phyloP scores from a whole-genome alignment of 2,888 invertebrate species.

The Campoplex nolae region DNA sequence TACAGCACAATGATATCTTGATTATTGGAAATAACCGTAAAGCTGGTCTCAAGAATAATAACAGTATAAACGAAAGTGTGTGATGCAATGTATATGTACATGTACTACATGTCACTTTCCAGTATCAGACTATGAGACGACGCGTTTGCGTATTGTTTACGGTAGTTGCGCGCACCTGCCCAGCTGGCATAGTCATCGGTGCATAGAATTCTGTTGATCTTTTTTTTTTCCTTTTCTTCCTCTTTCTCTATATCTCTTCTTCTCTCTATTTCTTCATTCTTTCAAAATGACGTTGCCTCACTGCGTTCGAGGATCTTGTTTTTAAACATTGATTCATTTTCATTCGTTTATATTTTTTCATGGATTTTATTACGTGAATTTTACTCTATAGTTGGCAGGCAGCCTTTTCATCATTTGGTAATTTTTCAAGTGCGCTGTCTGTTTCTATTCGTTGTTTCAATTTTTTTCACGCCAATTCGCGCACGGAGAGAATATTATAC shows the following conservation, averaged over 20 bases:
- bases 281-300: not conserved
- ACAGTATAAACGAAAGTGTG: slow-evolving; percentile 35
- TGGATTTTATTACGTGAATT: too few relatives aligned
- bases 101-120: slow-evolving; percentile 51
- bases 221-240: not conserved
- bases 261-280: not conserved
- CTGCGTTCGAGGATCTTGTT: not conserved
- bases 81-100: slow-evolving; percentile 50
- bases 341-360: not conserved
- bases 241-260: not conserved
- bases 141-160: slow-evolving; percentile 54
- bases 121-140: slow-evolving; percentile 17
- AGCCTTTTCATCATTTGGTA: not conserved
- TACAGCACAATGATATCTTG: not conserved
- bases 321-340: not conserved
- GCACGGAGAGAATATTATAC: too few relatives aligned
- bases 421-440: not conserved
- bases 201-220: slow-evolving; percentile 21
- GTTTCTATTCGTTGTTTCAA: not conserved
- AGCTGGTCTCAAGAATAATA: slow-evolving; percentile 22
- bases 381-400: not conserved
- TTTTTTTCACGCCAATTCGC: not conserved
- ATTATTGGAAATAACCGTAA: slow-evolving; percentile 24
- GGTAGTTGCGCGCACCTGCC: slow-evolving; percentile 54
- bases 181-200: slow-evolving; percentile 34